Evolutionary conservation across 2,888 invertebrate genomes (phyloP).

Genomic region (Deilephila elpenor): DNA sequence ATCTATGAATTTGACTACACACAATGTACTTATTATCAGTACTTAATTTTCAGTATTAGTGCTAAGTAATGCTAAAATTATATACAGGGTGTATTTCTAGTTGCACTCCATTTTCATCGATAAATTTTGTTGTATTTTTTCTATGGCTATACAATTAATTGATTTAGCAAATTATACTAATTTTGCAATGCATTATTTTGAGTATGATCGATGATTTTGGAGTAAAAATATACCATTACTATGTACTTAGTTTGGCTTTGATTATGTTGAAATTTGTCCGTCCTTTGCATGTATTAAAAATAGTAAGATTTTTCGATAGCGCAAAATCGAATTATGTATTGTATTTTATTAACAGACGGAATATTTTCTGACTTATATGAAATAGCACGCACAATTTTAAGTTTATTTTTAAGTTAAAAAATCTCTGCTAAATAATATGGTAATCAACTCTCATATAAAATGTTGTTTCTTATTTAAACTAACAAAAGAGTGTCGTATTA

Average conservation of each 20-base stretch:
- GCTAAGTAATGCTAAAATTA: conserved; percentile 18
- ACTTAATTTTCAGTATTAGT: conserved; percentile 24
- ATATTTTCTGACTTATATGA: not conserved
- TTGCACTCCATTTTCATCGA: conserved; percentile 4
- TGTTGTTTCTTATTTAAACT: not conserved
- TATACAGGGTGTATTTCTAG: conserved; percentile 8
- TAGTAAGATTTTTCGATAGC: not conserved
- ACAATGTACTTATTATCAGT: not conserved
- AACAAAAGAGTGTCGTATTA: not conserved
- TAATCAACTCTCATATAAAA: not conserved
- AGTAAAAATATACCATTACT: not conserved
- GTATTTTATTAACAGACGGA: not conserved
- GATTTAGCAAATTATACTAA: not conserved
- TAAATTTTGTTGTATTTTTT: not conserved
- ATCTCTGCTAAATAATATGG: conserved; percentile 1
- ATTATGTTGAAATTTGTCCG: conserved; percentile 16
- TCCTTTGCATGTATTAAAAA: conserved; percentile 13
- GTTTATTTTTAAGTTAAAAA: not conserved
- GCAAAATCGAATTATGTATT: not conserved
- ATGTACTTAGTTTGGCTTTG: not conserved
- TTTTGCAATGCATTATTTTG: not conserved
- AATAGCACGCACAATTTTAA: not conserved
- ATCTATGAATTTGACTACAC: not conserved
- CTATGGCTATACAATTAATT: not conserved
- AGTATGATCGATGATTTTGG: conserved; percentile 9